Evolutionary conservation across 2,113 vertebrate genomes (phyloP).

Genomic region (Crotalus horridus): DNA sequence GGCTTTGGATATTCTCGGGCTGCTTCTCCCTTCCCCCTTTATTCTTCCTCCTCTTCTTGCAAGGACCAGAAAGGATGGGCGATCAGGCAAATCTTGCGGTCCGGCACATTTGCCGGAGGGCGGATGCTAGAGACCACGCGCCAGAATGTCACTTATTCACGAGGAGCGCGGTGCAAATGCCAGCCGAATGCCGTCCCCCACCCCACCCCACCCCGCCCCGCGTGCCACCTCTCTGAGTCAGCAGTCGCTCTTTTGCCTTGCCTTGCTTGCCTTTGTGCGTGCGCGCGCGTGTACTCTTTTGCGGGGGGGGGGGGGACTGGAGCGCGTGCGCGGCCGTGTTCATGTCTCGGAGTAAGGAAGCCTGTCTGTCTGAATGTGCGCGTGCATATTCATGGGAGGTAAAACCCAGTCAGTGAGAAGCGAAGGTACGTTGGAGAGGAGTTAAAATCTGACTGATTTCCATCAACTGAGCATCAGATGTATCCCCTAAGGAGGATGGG

Average conservation of each 20-base stretch:
- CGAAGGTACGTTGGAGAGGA: slow-evolving; percentile 84
- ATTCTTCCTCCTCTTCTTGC: slow-evolving; percentile 29
- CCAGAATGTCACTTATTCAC: slow-evolving; percentile 72
- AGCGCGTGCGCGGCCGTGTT: slow-evolving; percentile 9
- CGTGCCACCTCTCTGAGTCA: slow-evolving; percentile 83
- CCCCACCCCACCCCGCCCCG: slow-evolving; percentile 77
- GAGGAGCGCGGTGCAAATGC: slow-evolving; percentile 79
- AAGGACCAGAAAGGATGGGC: slow-evolving; percentile 75
- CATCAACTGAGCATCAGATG: slow-evolving; percentile 82
- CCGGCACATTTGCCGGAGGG: slow-evolving; percentile 75
- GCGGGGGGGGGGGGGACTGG: slow-evolving; percentile 1
- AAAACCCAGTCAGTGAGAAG: slow-evolving; percentile 81
- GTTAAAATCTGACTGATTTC: slow-evolving; percentile 83
- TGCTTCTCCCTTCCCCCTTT: not conserved
- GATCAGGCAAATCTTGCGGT: slow-evolving; percentile 77
- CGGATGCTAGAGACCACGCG: slow-evolving; percentile 74
- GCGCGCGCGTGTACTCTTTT: slow-evolving; percentile 5
- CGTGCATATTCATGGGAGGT: slow-evolving; percentile 74
- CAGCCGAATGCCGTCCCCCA: slow-evolving; percentile 74
- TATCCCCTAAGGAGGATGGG: slow-evolving; percentile 84
- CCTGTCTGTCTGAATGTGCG: slow-evolving; percentile 56
- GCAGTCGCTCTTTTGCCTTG: slow-evolving; percentile 75
- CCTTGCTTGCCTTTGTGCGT: slow-evolving; percentile 48
- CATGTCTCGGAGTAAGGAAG: slow-evolving; percentile 33
- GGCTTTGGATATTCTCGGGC: slow-evolving; percentile 62